These are phyloP conservation scores for Platichthys flesus DNA, from an alignment of 2,113 vertebrate genomes.

Conservation along the genomic window DNA sequence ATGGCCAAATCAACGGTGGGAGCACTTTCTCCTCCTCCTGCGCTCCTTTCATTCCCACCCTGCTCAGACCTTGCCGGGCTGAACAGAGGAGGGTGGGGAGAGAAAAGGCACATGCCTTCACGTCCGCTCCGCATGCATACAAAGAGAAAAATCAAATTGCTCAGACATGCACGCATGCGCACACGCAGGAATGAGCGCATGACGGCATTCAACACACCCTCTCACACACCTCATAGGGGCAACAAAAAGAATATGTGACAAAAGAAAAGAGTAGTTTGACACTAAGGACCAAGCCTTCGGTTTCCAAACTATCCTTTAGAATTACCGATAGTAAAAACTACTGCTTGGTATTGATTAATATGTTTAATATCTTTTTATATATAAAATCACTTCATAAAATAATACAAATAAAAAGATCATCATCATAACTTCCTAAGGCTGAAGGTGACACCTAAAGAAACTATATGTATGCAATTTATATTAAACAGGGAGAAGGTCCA, in stretches of 20 bases:
- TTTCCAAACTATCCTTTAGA: constrained; percentile 22
- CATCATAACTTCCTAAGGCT: not conserved
- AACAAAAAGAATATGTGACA: constrained; percentile 43
- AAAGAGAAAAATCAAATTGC: constrained; percentile 72
- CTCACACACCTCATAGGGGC: constrained; percentile 50
- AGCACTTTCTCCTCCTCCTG: constrained; percentile 69
- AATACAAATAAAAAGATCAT: not conserved
- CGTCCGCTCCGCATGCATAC: constrained; percentile 73
- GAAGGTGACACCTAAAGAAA: not conserved
- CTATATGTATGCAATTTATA: not conserved
- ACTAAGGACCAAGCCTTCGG: constrained; percentile 12
- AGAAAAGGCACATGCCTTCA: constrained; percentile 84
- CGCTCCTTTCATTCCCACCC: constrained; percentile 64
- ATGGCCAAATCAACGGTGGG: constrained; percentile 72
- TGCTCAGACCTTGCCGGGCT: constrained; percentile 71
- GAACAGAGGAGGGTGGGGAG: constrained; percentile 65
- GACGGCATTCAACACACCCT: constrained; percentile 32
- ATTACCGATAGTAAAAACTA: not conserved
- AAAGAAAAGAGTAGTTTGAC: constrained; percentile 21
- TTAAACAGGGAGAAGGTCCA: not conserved
- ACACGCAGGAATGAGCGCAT: constrained; percentile 46
- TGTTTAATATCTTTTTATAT: not conserved
- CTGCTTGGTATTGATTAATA: too few relatives aligned
- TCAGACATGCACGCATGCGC: constrained; percentile 74
- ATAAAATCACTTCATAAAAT: not conserved